These are phyloP conservation scores for Athalia circularis DNA, from an alignment of 2,888 invertebrate species.

Conservation along the genomic window DNA sequence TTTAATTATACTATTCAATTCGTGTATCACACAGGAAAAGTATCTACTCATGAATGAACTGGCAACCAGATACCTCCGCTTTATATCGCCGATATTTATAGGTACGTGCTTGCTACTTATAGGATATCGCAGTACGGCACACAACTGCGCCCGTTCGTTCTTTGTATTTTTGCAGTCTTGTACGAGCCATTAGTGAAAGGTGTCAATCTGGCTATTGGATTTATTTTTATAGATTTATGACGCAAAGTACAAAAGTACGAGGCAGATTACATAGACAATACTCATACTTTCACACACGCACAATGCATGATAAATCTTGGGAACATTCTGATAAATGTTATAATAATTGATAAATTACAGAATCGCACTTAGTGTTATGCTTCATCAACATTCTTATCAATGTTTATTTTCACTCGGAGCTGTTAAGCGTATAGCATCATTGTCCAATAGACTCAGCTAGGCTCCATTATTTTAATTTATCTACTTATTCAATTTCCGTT, in stretches of 20 bases:
- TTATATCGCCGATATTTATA: not conserved
- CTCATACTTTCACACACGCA: conserved; percentile 2
- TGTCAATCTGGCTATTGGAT: not conserved
- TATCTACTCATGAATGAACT: conserved; percentile 11
- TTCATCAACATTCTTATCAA: conserved; percentile 58
- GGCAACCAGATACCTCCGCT: conserved; percentile 10
- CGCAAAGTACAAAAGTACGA: not conserved
- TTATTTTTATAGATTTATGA: conserved; percentile 1
- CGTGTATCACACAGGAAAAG: not conserved
- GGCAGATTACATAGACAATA: not conserved
- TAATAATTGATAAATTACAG: conserved; percentile 50
- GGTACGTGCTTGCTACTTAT: not conserved
- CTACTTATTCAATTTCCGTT: not conserved
- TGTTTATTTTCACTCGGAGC: conserved; percentile 59
- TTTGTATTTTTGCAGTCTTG: conserved; percentile 23
- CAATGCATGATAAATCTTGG: conserved; percentile 17
- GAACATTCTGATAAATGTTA: conserved; percentile 14
- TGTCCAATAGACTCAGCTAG: conserved; percentile 64
- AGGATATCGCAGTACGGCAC: not conserved
- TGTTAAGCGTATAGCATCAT: conserved; percentile 71
- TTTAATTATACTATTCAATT: conserved; percentile 12
- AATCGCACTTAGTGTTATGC: conserved; percentile 69
- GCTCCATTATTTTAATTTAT: conserved; percentile 53
- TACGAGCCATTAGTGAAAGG: conserved; percentile 2
- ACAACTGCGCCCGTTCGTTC: not conserved